Percentiles rank a stretch among this genome's conserved stretches.
phyloP scores from a whole-genome alignment of 2,113 vertebrate species.

The Microcebus jonahi region DNA sequence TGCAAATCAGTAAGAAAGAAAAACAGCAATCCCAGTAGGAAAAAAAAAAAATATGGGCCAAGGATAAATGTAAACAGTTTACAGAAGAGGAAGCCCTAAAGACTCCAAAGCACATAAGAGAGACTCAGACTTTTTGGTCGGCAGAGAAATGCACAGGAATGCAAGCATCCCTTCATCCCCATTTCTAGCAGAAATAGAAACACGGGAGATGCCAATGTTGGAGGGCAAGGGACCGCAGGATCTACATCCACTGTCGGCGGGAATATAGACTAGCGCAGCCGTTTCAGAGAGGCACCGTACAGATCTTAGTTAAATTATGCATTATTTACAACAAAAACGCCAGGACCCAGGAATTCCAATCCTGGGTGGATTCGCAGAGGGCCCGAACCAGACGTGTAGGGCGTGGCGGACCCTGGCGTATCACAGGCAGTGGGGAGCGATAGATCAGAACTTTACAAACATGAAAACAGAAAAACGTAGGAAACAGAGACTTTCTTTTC shows the following conservation, averaged over 20 bases:
- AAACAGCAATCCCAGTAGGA: neutral
- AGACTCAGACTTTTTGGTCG: neutral
- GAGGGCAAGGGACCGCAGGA: fast-evolving
- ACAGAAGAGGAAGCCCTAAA: neutral
- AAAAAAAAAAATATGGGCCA: neutral
- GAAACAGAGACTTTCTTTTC: neutral
- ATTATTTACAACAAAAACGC: neutral
- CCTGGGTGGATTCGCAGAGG: neutral
- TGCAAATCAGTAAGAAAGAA: neutral
- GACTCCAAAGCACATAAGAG: neutral
- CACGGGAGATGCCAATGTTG: too few species aligned
- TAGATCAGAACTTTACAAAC: neutral
- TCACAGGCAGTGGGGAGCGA: neutral
- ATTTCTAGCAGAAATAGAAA: neutral
- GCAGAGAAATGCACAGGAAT: neutral
- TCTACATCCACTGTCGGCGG: neutral
- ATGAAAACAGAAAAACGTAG: neutral
- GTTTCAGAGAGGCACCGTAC: too few species aligned
- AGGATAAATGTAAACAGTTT: neutral
- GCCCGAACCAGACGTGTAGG: neutral
- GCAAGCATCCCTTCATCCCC: neutral
- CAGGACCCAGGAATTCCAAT: too few species aligned
- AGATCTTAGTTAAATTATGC: too few species aligned
- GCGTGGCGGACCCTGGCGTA: neutral
- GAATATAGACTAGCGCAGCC: neutral